Evolutionary conservation across 2,797 vertebrate species (phyloP).

Genomic region (Alosa sapidissima): DNA sequence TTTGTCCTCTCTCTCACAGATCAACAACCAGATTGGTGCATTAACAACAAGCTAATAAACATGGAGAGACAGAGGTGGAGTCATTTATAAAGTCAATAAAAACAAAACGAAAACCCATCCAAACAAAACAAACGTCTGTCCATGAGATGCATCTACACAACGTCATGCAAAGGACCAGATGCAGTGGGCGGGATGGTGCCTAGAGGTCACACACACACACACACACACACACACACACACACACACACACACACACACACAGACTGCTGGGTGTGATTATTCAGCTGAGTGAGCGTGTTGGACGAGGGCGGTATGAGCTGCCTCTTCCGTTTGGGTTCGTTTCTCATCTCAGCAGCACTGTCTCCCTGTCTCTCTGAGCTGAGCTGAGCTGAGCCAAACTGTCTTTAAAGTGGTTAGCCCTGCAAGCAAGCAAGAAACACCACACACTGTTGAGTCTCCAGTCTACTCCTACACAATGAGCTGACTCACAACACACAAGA

Average conservation of each 20-base stretch:
- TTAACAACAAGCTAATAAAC: constrained; percentile 66
- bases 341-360: constrained; percentile 85
- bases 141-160: constrained; percentile 79
- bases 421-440: constrained; percentile 85
- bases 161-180: constrained; percentile 61
- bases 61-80: constrained; percentile 25
- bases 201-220: constrained; percentile 54
- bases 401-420: constrained; percentile 89
- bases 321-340: constrained; percentile 76
- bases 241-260: too few relatives aligned
- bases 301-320: constrained; percentile 69
- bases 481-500: constrained; percentile 48
- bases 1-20: constrained; percentile 35
- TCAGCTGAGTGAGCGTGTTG: constrained; percentile 60
- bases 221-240: not conserved
- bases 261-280: constrained; percentile 76
- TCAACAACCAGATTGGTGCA: constrained; percentile 72
- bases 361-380: constrained; percentile 46
- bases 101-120: constrained; percentile 9
- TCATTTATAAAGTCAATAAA: not conserved
- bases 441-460: constrained; percentile 82
- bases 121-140: constrained; percentile 67
- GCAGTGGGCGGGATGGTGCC: constrained; percentile 68
- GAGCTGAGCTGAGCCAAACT: constrained; percentile 62
- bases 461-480: constrained; percentile 77